These are phyloP conservation scores for Atherinomorus stipes DNA, from an alignment of 2,113 vertebrate species.

Conservation along the genomic window DNA sequence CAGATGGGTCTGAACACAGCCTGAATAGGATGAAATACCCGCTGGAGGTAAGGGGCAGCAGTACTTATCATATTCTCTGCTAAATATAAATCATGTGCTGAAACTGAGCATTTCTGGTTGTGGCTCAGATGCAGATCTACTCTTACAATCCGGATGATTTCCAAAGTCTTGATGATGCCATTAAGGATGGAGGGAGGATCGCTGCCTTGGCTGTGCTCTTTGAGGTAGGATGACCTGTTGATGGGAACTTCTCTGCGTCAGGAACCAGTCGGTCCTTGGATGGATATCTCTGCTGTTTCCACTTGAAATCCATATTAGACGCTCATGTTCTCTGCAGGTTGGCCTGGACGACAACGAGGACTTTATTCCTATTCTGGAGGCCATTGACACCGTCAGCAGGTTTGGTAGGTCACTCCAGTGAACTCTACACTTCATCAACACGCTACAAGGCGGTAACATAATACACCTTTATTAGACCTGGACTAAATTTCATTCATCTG, in stretches of 20 bases:
- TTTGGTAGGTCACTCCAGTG: constrained; percentile 85
- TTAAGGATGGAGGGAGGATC: constrained; percentile 88
- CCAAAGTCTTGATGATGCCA: constrained; percentile 88
- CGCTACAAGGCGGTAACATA: too few relatives aligned
- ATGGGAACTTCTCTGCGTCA: background rate
- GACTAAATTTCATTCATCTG: too few relatives aligned
- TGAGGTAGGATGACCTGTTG: constrained; percentile 83
- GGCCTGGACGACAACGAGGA: constrained; percentile 88
- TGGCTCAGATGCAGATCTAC: constrained; percentile 94
- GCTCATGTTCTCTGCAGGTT: constrained; percentile 79
- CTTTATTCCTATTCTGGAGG: constrained; percentile 87
- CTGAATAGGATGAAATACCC: constrained; percentile 94
- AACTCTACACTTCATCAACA: background rate
- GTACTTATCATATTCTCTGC: background rate
- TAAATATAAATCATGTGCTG: background rate
- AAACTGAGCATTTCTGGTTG: background rate
- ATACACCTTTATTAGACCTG: too few relatives aligned
- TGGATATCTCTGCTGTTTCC: background rate
- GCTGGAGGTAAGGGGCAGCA: constrained; percentile 86
- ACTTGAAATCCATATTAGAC: background rate
- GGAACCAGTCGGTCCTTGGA: background rate
- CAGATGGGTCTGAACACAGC: constrained; percentile 95
- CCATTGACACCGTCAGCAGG: constrained; percentile 90
- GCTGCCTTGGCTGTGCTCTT: constrained; percentile 92
- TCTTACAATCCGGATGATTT: constrained; percentile 88